Percentiles rank a stretch among this genome's conserved stretches.
Conservation (phyloP, 1,140 invertebrate species). For the Drosophila tropicalis region DNA sequence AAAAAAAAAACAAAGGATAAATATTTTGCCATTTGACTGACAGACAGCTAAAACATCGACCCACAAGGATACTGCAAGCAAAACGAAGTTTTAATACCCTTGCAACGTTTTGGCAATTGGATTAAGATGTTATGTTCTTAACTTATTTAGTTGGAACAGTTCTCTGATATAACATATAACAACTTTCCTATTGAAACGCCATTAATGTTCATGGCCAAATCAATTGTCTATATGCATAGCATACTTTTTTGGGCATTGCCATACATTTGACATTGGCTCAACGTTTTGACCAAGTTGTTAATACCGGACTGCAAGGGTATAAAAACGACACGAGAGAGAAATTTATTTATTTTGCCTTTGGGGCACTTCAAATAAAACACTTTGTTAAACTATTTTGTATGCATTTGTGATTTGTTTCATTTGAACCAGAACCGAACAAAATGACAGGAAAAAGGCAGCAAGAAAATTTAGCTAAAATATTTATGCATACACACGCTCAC, state of each 20-base stretch:
- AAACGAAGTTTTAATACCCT: neutral
- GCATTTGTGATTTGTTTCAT: conserved; percentile 61
- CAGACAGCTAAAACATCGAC: conserved; percentile 13
- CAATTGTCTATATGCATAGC: conserved; percentile 13
- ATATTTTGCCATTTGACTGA: conserved; percentile 57
- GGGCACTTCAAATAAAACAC: conserved; percentile 48
- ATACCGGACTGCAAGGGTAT: conserved; percentile 8
- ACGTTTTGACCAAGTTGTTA: neutral
- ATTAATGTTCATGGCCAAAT: neutral
- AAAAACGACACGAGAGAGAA: conserved; percentile 33
- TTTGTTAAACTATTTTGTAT: conserved; percentile 67
- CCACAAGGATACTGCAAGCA: neutral
- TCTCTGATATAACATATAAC: too few relatives aligned
- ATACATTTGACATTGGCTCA: neutral
- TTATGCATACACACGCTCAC: conserved; percentile 48
- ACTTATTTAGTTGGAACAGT: too few relatives aligned
- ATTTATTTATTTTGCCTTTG: conserved; percentile 29
- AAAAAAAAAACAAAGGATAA: neutral
- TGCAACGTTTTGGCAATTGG: neutral
- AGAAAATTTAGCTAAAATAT: conserved; percentile 57
- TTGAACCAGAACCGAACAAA: conserved; percentile 31
- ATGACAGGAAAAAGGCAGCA: conserved; percentile 32
- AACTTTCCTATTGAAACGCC: too few relatives aligned
- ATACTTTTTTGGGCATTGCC: neutral
- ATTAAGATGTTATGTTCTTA: too few relatives aligned